Evolutionary conservation across 2,888 invertebrate genomes (phyloP), one percentile per base, ranked within the genome.

Genomic region (Oligia fasciuncula): DNA sequence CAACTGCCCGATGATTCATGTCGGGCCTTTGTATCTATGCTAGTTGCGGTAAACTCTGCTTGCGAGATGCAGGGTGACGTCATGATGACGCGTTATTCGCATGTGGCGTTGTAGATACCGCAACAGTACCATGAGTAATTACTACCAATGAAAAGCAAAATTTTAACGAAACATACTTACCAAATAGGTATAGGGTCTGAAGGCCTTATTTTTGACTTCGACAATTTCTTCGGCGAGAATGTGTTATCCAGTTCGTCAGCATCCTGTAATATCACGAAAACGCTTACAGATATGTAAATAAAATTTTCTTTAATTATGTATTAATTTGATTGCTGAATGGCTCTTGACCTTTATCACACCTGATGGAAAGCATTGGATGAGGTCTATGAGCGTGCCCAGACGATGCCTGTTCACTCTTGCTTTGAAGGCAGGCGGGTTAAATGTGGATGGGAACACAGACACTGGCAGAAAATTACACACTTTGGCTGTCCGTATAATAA

Each of bases 131-230:
- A 62, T 49, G 76, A 62, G n/a, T 14, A 19, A 19, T 0, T 13
- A 51, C 14, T 23, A 74, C 13, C 1, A 2, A 9, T 51, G 65
- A 70, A 60, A 69, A 80, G 68, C 68, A 5, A 68, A 14, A 54
- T 54, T 62, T 49, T n/a, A 67, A 19, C 23, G 19, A 4, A 62
- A 1, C 6, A 72, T 57, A 90, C 96, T 95, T 93, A 98, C 98
- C 97, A 97, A 84, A 98, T 98, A 4, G 98, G 98, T 91, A 98
- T 98, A 0, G 98, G 98, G 92, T 98, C 98, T 0, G 98, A 98
- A 57, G 97, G 95, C 88, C 97, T 97, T 35, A 97, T 88, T 89
- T 97, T 92, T 86, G 97, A 92, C 91, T 96, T 94, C 13, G 93
- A 93, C 2, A 87, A 80, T 69, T 91, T 94, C 75, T 91, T 94